phyloP scores from a whole-genome alignment of 2,888 invertebrate species.

The Hydraecia micacea region DNA sequence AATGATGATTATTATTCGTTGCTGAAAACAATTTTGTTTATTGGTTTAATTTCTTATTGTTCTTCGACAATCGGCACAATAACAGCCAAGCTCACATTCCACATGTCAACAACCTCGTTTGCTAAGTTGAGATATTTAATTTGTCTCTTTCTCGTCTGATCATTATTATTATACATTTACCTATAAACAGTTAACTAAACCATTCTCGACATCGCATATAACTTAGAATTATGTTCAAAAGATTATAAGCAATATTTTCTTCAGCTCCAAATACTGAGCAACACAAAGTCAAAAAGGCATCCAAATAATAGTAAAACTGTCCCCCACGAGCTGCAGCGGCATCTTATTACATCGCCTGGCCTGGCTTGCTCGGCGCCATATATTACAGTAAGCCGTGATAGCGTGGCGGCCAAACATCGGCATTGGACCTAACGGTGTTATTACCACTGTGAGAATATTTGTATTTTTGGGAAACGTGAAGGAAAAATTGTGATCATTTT shows the following conservation, averaged over 20 bases:
- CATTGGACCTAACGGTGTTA: slow-evolving; percentile 31
- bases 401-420: slow-evolving; percentile 43
- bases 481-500: background rate
- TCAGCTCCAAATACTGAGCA: background rate
- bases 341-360: slow-evolving; percentile 51
- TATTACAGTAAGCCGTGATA: slow-evolving; percentile 54
- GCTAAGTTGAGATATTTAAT: too few relatives aligned
- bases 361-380: slow-evolving; percentile 47
- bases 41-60: background rate
- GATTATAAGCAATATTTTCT: background rate
- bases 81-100: too few relatives aligned
- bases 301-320: slow-evolving; percentile 47
- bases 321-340: slow-evolving; percentile 25
- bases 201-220: background rate
- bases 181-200: background rate
- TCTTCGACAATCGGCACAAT: too few relatives aligned
- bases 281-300: slow-evolving; percentile 34
- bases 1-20: background rate
- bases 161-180: background rate
- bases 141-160: too few relatives aligned
- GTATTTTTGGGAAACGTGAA: background rate
- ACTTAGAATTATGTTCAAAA: background rate
- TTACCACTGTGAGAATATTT: slow-evolving; percentile 37
- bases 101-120: too few relatives aligned
- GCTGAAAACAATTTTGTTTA: background rate